Evolutionary conservation across 1,140 invertebrate species (phyloP).

Genomic region (Anoplophora glabripennis): DNA sequence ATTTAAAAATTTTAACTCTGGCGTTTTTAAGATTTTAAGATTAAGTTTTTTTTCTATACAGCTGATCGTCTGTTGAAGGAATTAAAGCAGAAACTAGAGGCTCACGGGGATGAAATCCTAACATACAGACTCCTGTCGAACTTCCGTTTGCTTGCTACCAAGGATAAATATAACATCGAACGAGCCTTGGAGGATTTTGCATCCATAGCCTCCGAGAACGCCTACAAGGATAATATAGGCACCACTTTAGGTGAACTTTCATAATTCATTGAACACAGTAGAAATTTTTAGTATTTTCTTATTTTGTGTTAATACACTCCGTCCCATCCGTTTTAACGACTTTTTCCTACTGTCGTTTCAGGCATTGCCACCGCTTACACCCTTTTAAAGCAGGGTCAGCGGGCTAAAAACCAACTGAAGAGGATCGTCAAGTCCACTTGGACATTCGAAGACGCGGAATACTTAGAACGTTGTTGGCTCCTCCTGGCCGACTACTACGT

Average conservation of each 20-base stretch:
- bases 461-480: conserved; percentile 93
- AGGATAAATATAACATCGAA: conserved; percentile 83
- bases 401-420: conserved; percentile 91
- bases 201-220: conserved; percentile 68
- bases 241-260: conserved; percentile 60
- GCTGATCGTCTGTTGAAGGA: conserved; percentile 75
- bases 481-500: conserved; percentile 90
- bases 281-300: too few relatives aligned
- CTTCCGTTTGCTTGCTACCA: conserved; percentile 79
- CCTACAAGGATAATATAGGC: conserved; percentile 75
- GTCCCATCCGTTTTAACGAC: too few relatives aligned
- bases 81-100: conserved; percentile 66
- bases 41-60: conserved; percentile 8
- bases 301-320: too few relatives aligned
- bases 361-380: conserved; percentile 85
- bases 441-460: conserved; percentile 94
- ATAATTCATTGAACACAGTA: too few relatives aligned
- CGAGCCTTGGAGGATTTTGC: conserved; percentile 79
- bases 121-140: conserved; percentile 74
- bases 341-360: too few relatives aligned
- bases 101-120: conserved; percentile 58
- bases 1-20: neutral
- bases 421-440: conserved; percentile 81
- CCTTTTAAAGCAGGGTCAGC: conserved; percentile 83
- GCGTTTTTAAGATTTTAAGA: too few relatives aligned